A percentile compares a stretch with the other conserved stretches of the same genome.
Conservation (phyloP, 2,113 vertebrate genomes). For the Sylvia atricapilla region DNA sequence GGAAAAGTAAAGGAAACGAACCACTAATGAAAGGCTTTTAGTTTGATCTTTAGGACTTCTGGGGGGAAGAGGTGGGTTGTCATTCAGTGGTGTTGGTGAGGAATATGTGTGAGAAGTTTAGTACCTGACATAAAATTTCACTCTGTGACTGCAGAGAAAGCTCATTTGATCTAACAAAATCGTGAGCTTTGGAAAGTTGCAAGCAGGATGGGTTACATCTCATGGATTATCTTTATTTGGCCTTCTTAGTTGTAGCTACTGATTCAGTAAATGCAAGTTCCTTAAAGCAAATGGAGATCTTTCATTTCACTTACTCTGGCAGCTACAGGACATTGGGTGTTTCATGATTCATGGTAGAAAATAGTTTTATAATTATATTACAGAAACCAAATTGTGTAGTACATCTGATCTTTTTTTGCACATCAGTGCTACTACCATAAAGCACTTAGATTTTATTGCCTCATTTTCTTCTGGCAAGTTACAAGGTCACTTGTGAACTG, state of each 20-base stretch:
- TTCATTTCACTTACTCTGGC: not conserved
- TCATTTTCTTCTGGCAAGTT: not conserved
- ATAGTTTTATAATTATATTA: not conserved
- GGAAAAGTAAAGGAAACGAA: not conserved
- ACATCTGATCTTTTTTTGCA: not conserved
- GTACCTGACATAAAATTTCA: not conserved
- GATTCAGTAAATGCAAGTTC: not conserved
- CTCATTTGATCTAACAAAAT: not conserved
- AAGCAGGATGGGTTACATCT: not conserved
- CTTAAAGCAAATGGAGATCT: not conserved
- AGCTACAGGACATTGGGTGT: not conserved
- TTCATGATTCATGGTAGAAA: not conserved
- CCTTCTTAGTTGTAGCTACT: not conserved
- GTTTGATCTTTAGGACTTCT: not conserved
- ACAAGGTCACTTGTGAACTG: not conserved
- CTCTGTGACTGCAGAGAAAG: not conserved
- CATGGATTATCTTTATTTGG: not conserved
- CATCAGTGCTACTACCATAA: not conserved
- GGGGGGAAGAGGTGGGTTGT: not conserved
- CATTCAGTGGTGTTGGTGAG: not conserved
- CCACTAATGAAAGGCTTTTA: not conserved
- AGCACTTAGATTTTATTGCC: not conserved
- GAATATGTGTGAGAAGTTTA: not conserved
- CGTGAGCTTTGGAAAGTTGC: not conserved
- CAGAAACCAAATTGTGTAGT: not conserved